Percentiles rank a stretch among this genome's conserved stretches.
phyloP scores from a whole-genome alignment of 2,888 invertebrate species.

The Lasioglossum morio region DNA sequence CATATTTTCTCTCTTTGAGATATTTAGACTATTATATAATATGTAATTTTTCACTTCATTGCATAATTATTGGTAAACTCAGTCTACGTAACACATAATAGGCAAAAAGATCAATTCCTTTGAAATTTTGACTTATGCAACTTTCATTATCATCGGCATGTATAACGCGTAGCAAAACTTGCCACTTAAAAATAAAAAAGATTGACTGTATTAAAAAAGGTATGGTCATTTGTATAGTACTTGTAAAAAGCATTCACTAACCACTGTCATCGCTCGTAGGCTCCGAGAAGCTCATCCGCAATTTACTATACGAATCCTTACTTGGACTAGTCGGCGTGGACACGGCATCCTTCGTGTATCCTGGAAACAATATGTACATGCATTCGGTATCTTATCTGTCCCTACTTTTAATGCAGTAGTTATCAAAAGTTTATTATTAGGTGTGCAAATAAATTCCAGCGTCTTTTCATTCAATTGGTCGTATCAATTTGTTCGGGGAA shows the following conservation, averaged over 20 bases:
- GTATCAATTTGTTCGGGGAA: neutral
- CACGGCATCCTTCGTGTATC: slow-evolving; percentile 50
- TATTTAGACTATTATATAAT: too few relatives aligned
- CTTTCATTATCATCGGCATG: too few relatives aligned
- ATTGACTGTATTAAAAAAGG: neutral
- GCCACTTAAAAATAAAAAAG: too few relatives aligned
- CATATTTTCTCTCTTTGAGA: too few relatives aligned
- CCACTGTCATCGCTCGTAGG: slow-evolving; percentile 75
- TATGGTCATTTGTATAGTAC: neutral
- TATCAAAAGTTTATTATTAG: neutral
- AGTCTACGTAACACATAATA: too few relatives aligned
- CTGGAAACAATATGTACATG: slow-evolving; percentile 53
- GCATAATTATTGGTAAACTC: too few relatives aligned
- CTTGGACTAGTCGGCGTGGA: slow-evolving; percentile 66
- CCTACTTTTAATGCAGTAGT: neutral
- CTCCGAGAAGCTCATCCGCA: slow-evolving; percentile 65
- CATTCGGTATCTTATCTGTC: neutral
- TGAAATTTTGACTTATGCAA: too few relatives aligned
- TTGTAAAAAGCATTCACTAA: slow-evolving; percentile 54
- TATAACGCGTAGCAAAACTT: too few relatives aligned
- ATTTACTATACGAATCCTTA: slow-evolving; percentile 52
- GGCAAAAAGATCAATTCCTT: too few relatives aligned
- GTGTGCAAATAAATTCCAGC: neutral
- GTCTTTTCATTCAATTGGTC: neutral
- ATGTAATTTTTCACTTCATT: too few relatives aligned